Evolutionary conservation across 2,113 vertebrate genomes (phyloP), one percentile per base, ranked within the genome.

Genomic region (Panthera leo): DNA sequence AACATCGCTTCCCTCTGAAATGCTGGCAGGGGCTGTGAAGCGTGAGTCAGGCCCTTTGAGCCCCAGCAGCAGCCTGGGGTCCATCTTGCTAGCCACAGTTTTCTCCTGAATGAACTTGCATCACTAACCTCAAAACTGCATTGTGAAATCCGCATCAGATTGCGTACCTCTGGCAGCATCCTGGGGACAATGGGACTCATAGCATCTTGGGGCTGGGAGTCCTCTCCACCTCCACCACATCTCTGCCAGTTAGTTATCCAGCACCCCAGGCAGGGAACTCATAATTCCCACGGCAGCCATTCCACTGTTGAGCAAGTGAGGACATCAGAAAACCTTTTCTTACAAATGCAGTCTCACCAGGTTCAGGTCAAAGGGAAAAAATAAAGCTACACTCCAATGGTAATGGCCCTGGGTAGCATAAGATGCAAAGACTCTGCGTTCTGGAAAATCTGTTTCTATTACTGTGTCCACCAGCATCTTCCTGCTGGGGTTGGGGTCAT

Each of bases 41-140:
- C 73, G 0, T 98, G 98, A 98, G 92, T 98, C 97, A 98, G 96
- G 36, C 91, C 65, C 90, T 39, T 15, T 27, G 5, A 67, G 80
- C 92, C 75, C 84, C 86, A 80, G 86, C 79, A 51, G 71, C 92
- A 95, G 80, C 84, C 90, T 61, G 82, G 68, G 87, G 95, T 96
- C 85, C 48, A 0, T 34, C 94, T 93, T 73, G 39, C 27, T 94
- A 94, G 95, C 90, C 80, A 27, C 58, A 14, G n/a, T 85, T 97
- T 91, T 85, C 92, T 89, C 89, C 85, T 39, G 45, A 88, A 85
- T 73, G 90, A 85, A 61, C 82, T 96, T 97, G 90, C 90, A 70
- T 97, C 95, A 95, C 91, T 87, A 63, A 79, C 87, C 88, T 91
- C 90, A 95, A 89, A 89, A 85, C 83, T 34, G 61, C 5, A 1